Evolutionary conservation across 1,140 invertebrate genomes (phyloP), one percentile per base, ranked within the genome.

Genomic region (Papilio helenus): DNA sequence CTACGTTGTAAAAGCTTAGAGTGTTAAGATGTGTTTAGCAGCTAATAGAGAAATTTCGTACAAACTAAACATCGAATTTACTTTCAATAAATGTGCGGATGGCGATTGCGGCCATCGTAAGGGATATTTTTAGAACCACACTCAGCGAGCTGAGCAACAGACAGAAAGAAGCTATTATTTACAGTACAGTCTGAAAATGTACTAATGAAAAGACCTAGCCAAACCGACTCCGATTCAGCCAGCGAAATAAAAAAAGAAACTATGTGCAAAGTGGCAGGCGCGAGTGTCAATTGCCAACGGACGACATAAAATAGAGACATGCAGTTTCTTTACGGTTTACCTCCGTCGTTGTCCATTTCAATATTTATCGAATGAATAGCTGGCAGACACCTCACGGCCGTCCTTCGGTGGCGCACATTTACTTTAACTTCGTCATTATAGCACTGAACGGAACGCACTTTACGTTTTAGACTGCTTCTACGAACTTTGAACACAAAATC

Each of bases 261-360:
- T 84, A 86, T 85, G 90, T 93, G 92, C 90, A 89, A 88, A 84
- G 87, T 87, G 86, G 85, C 80, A 91, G 84, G 85, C 86, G 87
- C 83, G 79, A 79, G 89, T 91, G 88, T 85, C 85, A 87, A 82
- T 72, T 84, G 83, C 83, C 80, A 80, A 82, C 83, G 80, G 80
- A 78, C 61, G 83, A 81, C 71, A 81, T 76, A 79, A 80, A 85
- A 82, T 86, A 79, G 81, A 84, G 79, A 88, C 92, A 94, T 93
- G 91, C 92, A 91, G 81, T 85, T 87, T 86, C 83, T 87, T 84
- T 88, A 87, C 85, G 80, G 85, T 89, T 93, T 94, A 94, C 93
- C 93, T 94, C 92, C 92, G 90, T 85, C 86, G 91, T 88, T 87
- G 89, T 93, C 93, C 93, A 94, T 94, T 86, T 88, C 92, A 89